These are phyloP conservation scores for Morinoia aosen DNA, from an alignment of 2,888 invertebrate genomes.

Conservation along the genomic window DNA sequence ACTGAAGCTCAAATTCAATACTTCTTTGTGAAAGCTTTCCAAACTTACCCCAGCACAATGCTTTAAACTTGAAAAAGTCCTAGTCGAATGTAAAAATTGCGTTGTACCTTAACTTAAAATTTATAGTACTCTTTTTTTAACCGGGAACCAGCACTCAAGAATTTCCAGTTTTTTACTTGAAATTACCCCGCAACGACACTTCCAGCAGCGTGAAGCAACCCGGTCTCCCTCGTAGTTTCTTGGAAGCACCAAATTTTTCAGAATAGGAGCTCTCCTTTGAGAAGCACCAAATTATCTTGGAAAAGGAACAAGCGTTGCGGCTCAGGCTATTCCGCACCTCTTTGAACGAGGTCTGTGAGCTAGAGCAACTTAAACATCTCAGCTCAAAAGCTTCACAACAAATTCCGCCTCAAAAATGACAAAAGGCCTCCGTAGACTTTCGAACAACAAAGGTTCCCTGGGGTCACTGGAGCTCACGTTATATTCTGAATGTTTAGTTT, in stretches of 20 bases:
- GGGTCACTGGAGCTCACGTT: background rate
- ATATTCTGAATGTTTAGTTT: background rate
- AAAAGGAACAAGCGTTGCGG: conserved; percentile 17
- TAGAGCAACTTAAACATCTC: conserved; percentile 8
- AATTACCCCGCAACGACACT: background rate
- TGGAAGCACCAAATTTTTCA: conserved; percentile 31
- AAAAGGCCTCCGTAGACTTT: background rate
- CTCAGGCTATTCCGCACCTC: conserved; percentile 12
- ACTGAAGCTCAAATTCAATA: background rate
- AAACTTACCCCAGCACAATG: background rate
- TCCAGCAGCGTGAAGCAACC: background rate
- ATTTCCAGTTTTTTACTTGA: background rate
- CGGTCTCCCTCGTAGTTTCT: conserved; percentile 12
- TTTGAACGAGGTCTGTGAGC: background rate
- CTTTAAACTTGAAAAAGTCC: background rate
- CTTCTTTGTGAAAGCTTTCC: background rate
- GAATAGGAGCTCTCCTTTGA: conserved; percentile 12
- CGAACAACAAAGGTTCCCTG: background rate
- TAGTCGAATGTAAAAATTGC: background rate
- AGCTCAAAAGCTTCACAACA: conserved; percentile 4
- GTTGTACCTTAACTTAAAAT: background rate
- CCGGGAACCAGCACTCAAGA: background rate
- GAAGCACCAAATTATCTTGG: conserved; percentile 10
- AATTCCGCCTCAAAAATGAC: conserved; percentile 16
- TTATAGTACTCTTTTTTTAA: background rate